Conservation (phyloP, 2,888 invertebrate species). For the Drosophila trichaetosa region DNA sequence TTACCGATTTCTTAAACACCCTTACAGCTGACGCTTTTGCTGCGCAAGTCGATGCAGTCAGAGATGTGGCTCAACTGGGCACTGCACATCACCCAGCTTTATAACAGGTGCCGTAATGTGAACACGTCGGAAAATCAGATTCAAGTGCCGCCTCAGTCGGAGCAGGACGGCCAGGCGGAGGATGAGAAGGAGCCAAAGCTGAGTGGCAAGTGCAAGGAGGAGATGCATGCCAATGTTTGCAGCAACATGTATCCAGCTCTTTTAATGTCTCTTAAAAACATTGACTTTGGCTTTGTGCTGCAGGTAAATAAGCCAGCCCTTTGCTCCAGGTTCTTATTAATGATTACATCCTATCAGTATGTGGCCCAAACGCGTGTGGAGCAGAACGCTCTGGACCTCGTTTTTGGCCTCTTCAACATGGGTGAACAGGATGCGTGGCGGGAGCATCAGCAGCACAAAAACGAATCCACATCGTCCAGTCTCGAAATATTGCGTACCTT, state of each 20-base stretch:
- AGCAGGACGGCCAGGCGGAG: slow-evolving; percentile 22
- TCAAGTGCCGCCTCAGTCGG: slow-evolving; percentile 10
- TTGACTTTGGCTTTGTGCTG: slow-evolving; percentile 90
- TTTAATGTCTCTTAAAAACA: slow-evolving; percentile 89
- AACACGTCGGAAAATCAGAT: slow-evolving; percentile 20
- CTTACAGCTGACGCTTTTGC: slow-evolving; percentile 70
- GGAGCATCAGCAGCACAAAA: slow-evolving; percentile 71
- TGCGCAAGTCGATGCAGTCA: slow-evolving; percentile 80
- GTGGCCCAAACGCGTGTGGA: slow-evolving; percentile 80
- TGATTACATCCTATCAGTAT: slow-evolving; percentile 44
- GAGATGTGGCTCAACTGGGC: slow-evolving; percentile 81
- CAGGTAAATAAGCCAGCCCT: slow-evolving; percentile 86
- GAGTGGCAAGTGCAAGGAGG: slow-evolving; percentile 58
- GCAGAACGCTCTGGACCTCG: slow-evolving; percentile 79
- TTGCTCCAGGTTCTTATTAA: neutral
- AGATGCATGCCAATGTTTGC: slow-evolving; percentile 86
- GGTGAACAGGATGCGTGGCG: slow-evolving; percentile 78
- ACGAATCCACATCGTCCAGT: slow-evolving; percentile 83
- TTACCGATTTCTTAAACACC: neutral
- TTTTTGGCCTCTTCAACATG: slow-evolving; percentile 82
- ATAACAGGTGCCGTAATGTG: slow-evolving; percentile 77
- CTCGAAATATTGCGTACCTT: slow-evolving; percentile 83
- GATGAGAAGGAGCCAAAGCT: slow-evolving; percentile 50
- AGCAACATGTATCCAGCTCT: slow-evolving; percentile 91
- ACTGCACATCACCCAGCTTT: slow-evolving; percentile 77